phyloP scores from a whole-genome alignment of 2,113 vertebrate genomes.

The Oxyura jamaicensis region DNA sequence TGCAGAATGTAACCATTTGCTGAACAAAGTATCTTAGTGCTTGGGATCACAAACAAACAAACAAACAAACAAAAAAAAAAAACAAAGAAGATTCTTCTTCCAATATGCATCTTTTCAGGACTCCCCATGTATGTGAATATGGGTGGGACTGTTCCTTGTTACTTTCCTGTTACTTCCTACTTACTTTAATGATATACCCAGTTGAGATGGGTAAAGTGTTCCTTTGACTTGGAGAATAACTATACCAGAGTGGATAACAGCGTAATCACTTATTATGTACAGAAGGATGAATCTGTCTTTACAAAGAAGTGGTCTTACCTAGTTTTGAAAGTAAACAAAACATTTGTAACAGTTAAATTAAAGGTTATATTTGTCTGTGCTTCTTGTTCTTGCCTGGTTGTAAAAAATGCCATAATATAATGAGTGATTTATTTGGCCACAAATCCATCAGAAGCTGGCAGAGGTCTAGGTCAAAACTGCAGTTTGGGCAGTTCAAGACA shows the following conservation, averaged over 20 bases:
- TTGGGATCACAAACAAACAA: background rate
- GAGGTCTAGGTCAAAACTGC: background rate
- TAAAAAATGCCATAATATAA: background rate
- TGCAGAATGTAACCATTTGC: background rate
- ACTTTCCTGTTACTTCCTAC: background rate
- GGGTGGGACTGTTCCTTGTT: background rate
- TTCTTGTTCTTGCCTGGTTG: background rate
- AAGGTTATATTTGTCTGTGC: background rate
- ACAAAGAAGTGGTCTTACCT: background rate
- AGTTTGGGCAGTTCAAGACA: background rate
- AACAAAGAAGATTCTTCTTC: background rate
- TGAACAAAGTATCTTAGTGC: background rate
- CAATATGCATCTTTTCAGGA: background rate
- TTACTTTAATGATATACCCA: background rate
- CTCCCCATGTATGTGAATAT: background rate
- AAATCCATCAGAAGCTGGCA: background rate
- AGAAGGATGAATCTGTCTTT: background rate
- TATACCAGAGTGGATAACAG: background rate
- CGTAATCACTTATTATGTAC: background rate
- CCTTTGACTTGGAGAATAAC: background rate
- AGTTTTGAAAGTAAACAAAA: background rate
- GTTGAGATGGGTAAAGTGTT: background rate
- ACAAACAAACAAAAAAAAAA: no score
- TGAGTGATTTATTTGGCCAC: background rate
- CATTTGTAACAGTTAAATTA: background rate